These are phyloP conservation scores for Phthorimaea operculella DNA, from an alignment of 1,140 invertebrate species.

Conservation along the genomic window DNA sequence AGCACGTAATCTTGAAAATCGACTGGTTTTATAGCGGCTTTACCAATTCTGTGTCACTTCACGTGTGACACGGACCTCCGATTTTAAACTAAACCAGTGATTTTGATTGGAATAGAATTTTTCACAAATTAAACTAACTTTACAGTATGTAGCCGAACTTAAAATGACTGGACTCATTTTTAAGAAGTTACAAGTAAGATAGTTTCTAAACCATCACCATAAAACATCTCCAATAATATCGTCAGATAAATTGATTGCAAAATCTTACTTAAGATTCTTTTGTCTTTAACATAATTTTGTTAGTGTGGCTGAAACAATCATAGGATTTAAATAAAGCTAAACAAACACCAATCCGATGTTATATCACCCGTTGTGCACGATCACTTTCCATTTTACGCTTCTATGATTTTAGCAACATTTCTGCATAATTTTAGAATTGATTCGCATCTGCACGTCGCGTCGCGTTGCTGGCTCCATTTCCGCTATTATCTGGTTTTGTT, in stretches of 20 bases:
- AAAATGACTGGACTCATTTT: too few relatives aligned
- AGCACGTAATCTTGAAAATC: constrained; percentile 3
- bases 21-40: not conserved
- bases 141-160: too few relatives aligned
- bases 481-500: not conserved
- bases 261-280: too few relatives aligned
- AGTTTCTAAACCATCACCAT: too few relatives aligned
- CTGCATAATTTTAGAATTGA: constrained; percentile 1
- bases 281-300: too few relatives aligned
- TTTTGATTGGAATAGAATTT: too few relatives aligned
- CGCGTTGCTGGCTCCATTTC: not conserved
- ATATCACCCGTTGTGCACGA: not conserved
- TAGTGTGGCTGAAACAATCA: too few relatives aligned
- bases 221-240: too few relatives aligned
- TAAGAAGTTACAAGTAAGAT: too few relatives aligned
- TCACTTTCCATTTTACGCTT: constrained; percentile 1
- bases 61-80: not conserved
- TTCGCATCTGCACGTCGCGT: not conserved
- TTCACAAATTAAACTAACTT: too few relatives aligned
- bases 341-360: not conserved
- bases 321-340: too few relatives aligned
- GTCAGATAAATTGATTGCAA: too few relatives aligned
- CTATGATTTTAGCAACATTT: constrained; percentile 2
- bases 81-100: not conserved
- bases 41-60: not conserved